Conservation (phyloP, 2,113 vertebrate species). For the Eublepharis macularius region DNA sequence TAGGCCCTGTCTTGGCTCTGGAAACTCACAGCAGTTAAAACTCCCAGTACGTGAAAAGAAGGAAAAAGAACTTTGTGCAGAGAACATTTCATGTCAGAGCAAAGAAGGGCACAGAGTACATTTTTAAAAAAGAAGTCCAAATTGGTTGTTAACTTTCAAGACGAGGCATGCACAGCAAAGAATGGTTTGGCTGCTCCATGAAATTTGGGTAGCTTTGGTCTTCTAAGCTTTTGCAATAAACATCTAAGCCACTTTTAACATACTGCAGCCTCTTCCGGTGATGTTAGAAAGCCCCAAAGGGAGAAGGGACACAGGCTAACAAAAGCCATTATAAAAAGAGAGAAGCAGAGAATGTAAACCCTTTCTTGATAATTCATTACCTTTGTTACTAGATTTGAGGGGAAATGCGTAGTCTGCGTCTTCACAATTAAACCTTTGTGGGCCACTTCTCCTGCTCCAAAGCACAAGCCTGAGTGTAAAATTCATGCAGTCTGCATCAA, state of each 20-base stretch:
- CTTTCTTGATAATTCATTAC: slow-evolving; percentile 9
- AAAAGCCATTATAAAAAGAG: slow-evolving; percentile 8
- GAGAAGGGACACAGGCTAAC: neutral
- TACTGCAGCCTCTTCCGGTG: neutral
- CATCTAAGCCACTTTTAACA: neutral
- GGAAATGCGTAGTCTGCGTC: neutral
- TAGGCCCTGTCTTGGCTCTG: too few relatives aligned
- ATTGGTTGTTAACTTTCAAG: neutral
- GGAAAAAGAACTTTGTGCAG: too few relatives aligned
- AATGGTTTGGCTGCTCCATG: neutral
- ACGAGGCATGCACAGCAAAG: neutral
- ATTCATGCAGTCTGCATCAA: neutral
- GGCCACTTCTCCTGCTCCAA: neutral
- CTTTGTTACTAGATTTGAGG: neutral
- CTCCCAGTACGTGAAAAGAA: neutral
- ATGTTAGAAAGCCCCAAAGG: neutral
- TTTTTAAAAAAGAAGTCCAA: neutral
- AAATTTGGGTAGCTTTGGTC: neutral
- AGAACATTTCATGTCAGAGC: neutral
- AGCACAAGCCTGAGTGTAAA: neutral
- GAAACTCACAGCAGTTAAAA: too few relatives aligned
- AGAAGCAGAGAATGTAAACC: neutral
- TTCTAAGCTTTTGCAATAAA: neutral
- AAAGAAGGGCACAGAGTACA: neutral
- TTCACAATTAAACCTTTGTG: neutral